Percentiles rank a stretch among this genome's conserved stretches.
Conservation (phyloP, 1,140 invertebrate species). For the Zelostemma sp. region DNA sequence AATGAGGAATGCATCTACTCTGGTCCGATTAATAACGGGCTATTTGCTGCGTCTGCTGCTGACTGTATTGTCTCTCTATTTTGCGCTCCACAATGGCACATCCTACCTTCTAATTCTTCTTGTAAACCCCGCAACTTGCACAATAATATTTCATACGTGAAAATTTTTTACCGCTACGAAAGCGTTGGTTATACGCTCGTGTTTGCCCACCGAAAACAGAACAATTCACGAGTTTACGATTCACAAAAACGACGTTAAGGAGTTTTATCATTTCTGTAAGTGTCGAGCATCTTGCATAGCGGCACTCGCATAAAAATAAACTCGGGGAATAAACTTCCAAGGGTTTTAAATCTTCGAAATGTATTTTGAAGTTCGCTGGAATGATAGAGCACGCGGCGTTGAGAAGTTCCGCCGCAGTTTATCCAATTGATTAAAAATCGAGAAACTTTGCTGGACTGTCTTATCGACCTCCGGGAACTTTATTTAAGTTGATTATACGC, state of each 20-base stretch:
- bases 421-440: slow-evolving; percentile 1
- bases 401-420: neutral
- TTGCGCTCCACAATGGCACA: slow-evolving; percentile 10
- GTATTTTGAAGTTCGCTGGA: neutral
- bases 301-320: neutral
- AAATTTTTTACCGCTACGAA: too few relatives aligned
- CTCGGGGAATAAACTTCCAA: neutral
- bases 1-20: slow-evolving; percentile 45
- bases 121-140: slow-evolving; percentile 29
- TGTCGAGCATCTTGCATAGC: neutral
- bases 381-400: neutral
- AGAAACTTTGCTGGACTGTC: neutral
- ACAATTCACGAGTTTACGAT: too few relatives aligned
- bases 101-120: too few relatives aligned
- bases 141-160: slow-evolving; percentile 6
- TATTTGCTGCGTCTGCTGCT: slow-evolving; percentile 68
- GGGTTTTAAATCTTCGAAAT: neutral
- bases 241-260: neutral
- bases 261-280: slow-evolving; percentile 3
- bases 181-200: too few relatives aligned
- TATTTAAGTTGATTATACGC: neutral
- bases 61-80: slow-evolving; percentile 68
- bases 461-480: neutral
- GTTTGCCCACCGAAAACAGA: neutral
- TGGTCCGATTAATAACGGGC: slow-evolving; percentile 67